A percentile compares a stretch with the other conserved stretches of the same genome.
phyloP scores from a whole-genome alignment of 92 coral and sea anemone genomes.

The Paragorgia papillata region DNA sequence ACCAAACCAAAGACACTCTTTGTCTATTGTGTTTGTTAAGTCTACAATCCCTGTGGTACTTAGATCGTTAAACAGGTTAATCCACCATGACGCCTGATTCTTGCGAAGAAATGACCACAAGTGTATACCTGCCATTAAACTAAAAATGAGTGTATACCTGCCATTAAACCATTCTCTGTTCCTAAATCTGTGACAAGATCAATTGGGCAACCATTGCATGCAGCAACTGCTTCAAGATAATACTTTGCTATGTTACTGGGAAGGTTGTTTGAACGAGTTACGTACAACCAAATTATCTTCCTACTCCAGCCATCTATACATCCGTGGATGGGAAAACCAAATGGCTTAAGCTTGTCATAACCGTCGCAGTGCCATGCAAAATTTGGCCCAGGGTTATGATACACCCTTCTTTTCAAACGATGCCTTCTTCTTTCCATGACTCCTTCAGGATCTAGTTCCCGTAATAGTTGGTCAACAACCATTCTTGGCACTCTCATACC shows the following conservation, averaged over 20 bases:
- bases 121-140: constrained; percentile 56
- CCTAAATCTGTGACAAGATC: constrained; percentile 51
- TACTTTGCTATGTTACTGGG: constrained; percentile 22
- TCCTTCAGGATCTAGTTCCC: constrained; percentile 64
- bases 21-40: constrained; percentile 48
- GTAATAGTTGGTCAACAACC: constrained; percentile 45
- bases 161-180: constrained; percentile 43
- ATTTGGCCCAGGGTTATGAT: constrained; percentile 38
- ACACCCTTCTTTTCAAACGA: constrained; percentile 12
- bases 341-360: constrained; percentile 22
- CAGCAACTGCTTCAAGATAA: constrained; percentile 28
- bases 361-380: constrained; percentile 31
- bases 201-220: constrained; percentile 30
- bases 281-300: constrained; percentile 23
- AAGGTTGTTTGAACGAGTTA: constrained; percentile 9
- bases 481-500: constrained; percentile 49
- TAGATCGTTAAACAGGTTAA: constrained; percentile 54
- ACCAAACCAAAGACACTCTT: constrained; percentile 65
- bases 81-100: constrained; percentile 57
- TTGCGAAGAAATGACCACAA: constrained; percentile 57
- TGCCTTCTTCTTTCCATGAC: constrained; percentile 23
- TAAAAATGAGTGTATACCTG: constrained; percentile 44
- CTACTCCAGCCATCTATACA: constrained; percentile 54
- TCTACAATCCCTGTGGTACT: constrained; percentile 49
- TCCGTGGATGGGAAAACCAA: constrained; percentile 38